Evolutionary conservation across 2,113 vertebrate genomes (phyloP).

Genomic region (Onychostoma macrolepis): DNA sequence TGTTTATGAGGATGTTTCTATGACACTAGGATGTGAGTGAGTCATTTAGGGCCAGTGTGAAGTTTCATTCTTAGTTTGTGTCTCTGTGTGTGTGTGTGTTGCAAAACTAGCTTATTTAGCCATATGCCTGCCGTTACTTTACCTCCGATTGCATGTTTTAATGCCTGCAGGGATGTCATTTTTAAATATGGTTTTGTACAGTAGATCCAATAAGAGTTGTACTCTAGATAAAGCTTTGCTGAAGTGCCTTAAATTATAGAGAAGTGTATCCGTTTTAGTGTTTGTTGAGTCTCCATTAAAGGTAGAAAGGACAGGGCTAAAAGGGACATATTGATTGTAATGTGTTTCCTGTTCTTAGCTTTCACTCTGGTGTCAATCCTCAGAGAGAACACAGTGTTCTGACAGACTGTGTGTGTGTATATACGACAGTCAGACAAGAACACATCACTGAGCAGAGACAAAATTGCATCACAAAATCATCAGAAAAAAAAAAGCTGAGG

Average conservation of each 20-base stretch:
- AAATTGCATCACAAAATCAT: not conserved
- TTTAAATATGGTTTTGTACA: not conserved
- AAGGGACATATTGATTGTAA: constrained; percentile 67
- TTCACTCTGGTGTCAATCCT: constrained; percentile 59
- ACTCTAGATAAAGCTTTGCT: not conserved
- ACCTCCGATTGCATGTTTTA: not conserved
- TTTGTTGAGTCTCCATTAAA: constrained; percentile 48
- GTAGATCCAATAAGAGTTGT: not conserved
- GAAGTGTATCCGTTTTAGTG: constrained; percentile 29
- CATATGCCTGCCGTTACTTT: not conserved
- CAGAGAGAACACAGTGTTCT: constrained; percentile 42
- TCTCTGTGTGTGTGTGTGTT: not conserved
- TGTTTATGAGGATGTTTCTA: constrained; percentile 46
- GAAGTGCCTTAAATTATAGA: constrained; percentile 15
- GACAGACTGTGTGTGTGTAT: not conserved
- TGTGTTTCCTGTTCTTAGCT: constrained; percentile 62
- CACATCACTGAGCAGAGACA: not conserved
- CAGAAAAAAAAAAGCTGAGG: not conserved
- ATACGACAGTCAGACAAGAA: not conserved
- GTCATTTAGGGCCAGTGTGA: constrained; percentile 42
- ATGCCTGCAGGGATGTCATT: not conserved
- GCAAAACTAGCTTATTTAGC: not conserved
- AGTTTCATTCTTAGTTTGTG: constrained; percentile 39
- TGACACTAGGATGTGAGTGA: constrained; percentile 43
- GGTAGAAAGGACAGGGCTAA: constrained; percentile 42